These are phyloP conservation scores for Leucophenga montana DNA, from an alignment of 2,888 invertebrate species.

Conservation along the genomic window DNA sequence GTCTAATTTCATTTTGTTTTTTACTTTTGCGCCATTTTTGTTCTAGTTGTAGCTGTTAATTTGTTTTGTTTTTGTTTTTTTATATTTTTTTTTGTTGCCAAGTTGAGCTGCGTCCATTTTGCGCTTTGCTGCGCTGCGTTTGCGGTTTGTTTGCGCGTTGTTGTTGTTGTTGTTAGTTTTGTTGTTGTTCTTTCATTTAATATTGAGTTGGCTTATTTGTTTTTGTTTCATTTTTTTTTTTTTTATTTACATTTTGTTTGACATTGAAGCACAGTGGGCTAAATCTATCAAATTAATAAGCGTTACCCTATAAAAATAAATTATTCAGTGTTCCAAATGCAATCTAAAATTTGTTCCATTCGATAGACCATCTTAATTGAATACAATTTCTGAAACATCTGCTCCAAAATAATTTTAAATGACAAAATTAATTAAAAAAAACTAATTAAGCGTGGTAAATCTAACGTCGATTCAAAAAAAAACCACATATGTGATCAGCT, in stretches of 20 bases:
- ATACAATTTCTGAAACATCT: too few species aligned
- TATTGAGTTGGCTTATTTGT: constrained; percentile 30
- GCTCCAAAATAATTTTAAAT: too few species aligned
- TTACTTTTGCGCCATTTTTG: neutral
- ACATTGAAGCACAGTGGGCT: constrained; percentile 44
- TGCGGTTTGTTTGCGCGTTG: neutral
- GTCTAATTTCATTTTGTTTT: neutral
- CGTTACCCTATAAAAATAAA: too few species aligned
- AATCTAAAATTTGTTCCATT: too few species aligned
- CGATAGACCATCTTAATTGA: too few species aligned
- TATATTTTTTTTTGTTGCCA: constrained; percentile 21
- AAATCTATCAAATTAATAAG: constrained; percentile 22
- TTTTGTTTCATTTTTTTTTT: constrained; percentile 6
- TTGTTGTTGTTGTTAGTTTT: too few species aligned
- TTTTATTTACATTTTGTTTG: constrained; percentile 42
- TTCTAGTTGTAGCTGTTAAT: constrained; percentile 24
- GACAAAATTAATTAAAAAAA: too few species aligned
- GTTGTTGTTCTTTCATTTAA: too few species aligned
- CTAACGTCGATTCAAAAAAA: too few species aligned
- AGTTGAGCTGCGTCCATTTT: neutral
- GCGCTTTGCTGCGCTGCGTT: neutral
- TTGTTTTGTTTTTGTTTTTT: constrained; percentile 17
- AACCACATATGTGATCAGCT: too few species aligned
- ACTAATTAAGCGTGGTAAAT: too few species aligned
- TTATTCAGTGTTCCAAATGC: too few species aligned